Evolutionary conservation across 37 sponge, comb jelly and placozoan genomes (phyloP), one percentile per base, ranked within the genome.

Genomic region (Halichondria panicea): DNA sequence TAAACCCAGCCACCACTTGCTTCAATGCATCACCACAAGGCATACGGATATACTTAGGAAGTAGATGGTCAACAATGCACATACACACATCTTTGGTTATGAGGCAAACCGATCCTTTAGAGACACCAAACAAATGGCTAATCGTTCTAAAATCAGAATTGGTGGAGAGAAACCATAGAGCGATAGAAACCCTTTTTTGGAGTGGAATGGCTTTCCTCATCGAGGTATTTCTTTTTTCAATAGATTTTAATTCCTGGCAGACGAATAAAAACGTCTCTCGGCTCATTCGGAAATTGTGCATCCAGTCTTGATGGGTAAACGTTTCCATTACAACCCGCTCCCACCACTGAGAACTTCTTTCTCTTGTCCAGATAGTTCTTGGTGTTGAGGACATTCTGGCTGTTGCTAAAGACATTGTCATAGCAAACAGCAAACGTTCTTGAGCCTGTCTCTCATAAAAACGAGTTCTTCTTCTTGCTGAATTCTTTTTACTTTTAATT

Each of bases 101-200:
- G 8, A 50, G 18, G 46, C 85, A 70, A 15, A 85, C 85, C 4
- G 73, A 34, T 36, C 66, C 28, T n/a, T 53, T 64, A 7, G 75
- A 53, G 7, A 86, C 74, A n/a, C 87, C 80, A 74, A 79, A 86
- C 27, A 78, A 42, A 37, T 78, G 75, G 32, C 46, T 75, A 73
- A 86, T 54, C 44, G 87, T 86, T 36, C 74, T 32, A 56, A 74
- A 79, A 25, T 86, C 80, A 45, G 63, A 33, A 28, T 24, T 55
- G 9, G 75, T 79, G 32, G 87, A 67, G 3, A 86, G 66, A 33
- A 24, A 37, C 87, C 87, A 79, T 24, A 79, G 19, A 37, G 79
- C 44, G 30, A 85, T 38, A 39, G 68, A 68, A 19, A 72, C 56
- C 22, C 68, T 50, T 28, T 66, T 18, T 52, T 72, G 43, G 25